Evolutionary conservation across 2,113 vertebrate genomes (phyloP), one percentile per base, ranked within the genome.

Genomic region (Sylvietta virens): DNA sequence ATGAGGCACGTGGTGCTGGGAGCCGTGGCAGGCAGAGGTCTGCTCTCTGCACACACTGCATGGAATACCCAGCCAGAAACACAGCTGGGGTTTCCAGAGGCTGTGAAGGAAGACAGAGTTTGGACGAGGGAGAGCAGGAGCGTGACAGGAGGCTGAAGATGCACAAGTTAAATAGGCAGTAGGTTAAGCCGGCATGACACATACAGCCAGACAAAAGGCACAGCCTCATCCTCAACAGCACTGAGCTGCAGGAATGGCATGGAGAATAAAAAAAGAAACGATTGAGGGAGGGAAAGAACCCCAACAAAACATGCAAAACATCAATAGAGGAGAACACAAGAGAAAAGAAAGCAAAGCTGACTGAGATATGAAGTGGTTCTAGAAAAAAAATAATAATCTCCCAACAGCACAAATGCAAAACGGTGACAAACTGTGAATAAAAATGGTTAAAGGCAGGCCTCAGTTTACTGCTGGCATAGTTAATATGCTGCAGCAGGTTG

Each of bases 1-100:
- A 23, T 23, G 31, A 54, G 15, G 15, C 73, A 79, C 10, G 1
- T 40, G 78, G 24, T 51, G 39, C 78, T 76, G 81, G 67, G 51
- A 57, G 60, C 56, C 56, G 51, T 26, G 65, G 64, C 50, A 85
- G 31, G 45, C 57, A 71, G 40, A 67, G 72, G 10, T 24, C 40
- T 87, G 74, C 39, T 76, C 26, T 31, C 69, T 64, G 7, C 22
- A 21, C 57, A 45, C 3, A 0, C 45, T 57, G 15, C 28, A 17
- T 9, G 62, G 93, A 83, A 74, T 2, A 17, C 0, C 1, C 37
- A 50, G 42, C 60, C 77, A 57, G 65, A 48, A 81, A 57, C 3
- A 1, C 10, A 1, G 27, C 2, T n/a, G n/a, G n/a, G n/a, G 0
- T 10, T 26, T 48, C 51, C 3, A 0, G 56, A 26, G 57, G 71